Conservation (phyloP, 2,888 invertebrate genomes). For the Germaria angustata region DNA sequence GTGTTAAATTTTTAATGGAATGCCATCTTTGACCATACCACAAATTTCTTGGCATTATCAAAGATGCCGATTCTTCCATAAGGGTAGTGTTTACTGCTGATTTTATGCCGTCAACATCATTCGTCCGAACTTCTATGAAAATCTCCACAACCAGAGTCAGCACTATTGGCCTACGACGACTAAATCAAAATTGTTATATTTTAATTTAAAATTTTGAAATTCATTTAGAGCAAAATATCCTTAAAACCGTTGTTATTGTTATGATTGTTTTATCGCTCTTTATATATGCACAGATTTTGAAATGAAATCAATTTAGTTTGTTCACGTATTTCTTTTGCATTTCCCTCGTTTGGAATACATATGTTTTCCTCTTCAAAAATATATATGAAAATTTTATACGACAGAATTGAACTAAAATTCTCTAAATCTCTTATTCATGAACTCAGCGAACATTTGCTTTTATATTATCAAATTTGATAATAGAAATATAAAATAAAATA, state of each 20-base stretch:
- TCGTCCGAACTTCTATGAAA: no score
- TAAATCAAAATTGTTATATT: no score
- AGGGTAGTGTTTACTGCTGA: no score
- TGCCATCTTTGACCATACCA: no score
- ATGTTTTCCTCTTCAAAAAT: not conserved
- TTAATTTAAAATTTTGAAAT: no score
- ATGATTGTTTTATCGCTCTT: not conserved
- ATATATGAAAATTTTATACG: slow-evolving; percentile 10
- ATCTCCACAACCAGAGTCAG: no score
- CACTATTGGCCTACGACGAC: no score
- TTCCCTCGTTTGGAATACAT: not conserved
- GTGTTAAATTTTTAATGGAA: no score
- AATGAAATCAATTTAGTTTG: slow-evolving; percentile 51
- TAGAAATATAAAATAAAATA: not conserved
- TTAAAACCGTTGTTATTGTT: not conserved
- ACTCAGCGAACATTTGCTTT: slow-evolving; percentile 54
- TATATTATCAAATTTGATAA: slow-evolving; percentile 45
- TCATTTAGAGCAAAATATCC: no score
- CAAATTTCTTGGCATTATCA: no score
- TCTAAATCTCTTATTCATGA: slow-evolving; percentile 58
- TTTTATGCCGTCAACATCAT: no score
- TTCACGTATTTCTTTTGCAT: slow-evolving; percentile 35
- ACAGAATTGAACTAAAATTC: slow-evolving; percentile 46
- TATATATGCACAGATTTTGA: slow-evolving; percentile 16
- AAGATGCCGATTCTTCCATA: no score